Percentiles rank a stretch among this genome's conserved stretches.
phyloP scores from a whole-genome alignment of 1,140 invertebrate species.

The Coptotermes formosanus region DNA sequence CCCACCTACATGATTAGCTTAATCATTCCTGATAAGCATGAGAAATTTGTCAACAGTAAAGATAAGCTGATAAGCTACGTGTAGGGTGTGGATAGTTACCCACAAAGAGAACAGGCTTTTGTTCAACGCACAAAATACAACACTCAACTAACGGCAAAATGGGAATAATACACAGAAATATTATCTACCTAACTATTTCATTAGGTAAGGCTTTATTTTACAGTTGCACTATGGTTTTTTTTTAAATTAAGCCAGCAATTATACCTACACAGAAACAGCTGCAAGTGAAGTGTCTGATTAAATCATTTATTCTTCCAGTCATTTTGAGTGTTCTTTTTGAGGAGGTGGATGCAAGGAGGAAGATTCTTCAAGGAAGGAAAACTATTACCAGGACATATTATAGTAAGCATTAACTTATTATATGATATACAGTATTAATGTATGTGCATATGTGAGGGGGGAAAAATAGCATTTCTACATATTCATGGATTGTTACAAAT shows the following conservation, averaged over 20 bases:
- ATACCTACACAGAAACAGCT: neutral
- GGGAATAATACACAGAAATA: neutral
- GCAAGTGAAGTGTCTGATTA: neutral
- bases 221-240: neutral
- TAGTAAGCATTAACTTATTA: conserved; percentile 54
- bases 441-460: no score
- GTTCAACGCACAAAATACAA: neutral
- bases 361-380: conserved; percentile 69
- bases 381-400: conserved; percentile 71
- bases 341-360: conserved; percentile 68
- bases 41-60: neutral
- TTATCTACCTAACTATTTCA: neutral
- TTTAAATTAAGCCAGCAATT: neutral
- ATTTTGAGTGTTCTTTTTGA: conserved; percentile 58
- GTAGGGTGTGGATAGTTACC: neutral
- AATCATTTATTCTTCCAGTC: conserved; percentile 49
- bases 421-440: no score
- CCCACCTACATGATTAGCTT: neutral
- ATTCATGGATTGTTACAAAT: no score
- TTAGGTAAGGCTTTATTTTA: conserved; percentile 6
- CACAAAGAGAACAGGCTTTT: neutral
- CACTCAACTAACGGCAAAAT: neutral
- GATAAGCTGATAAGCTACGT: neutral
- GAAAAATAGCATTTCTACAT: no score
- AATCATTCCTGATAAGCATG: neutral